Base-by-base conservation (phyloP, 1,140 invertebrate species). In the Batillaria attramentaria region DNA sequence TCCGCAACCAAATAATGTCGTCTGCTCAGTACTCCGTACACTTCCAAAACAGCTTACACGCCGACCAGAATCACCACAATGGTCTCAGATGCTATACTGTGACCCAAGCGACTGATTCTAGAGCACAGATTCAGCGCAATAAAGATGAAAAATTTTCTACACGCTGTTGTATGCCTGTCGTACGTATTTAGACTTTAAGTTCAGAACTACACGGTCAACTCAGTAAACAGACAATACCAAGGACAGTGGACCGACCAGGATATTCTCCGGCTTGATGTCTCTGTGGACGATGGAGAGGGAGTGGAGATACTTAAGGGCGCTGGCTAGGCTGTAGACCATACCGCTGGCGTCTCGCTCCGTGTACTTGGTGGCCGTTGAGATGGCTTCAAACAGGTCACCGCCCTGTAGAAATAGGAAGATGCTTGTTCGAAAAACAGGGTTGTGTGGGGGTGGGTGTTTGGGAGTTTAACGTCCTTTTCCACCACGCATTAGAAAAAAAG, bases 201-300 rank as follows among this genome's bases (percentile, higher is more conserved):
- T 62, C 57, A 62, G 2, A 13, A 13, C 24, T 50, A 13, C 13
- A 24, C 46, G 10, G 46, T 50, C 46, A 50, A 13, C 13, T 50
- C 24, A 50, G 24, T 50, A 50, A 50, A 24, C 46, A 50, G 46
- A 50, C 46, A 50, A 13, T 24, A n/a, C n/a, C n/a, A n/a, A n/a
- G n/a, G n/a, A n/a, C n/a, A n/a, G n/a, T n/a, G 75, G 28, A 82
- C 84, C 81, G 77, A 92, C 88, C 83, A 92, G 80, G 46, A 92
- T 84, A 80, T 92, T 92, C 81, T 92, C 92, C 13, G 91, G 90
- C 77, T 92, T 92, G 31, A 92, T 84, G 81, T 92, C 92, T 60
- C 92, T 81, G 81, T 92, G 92, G 5, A 92, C 90, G 60, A 92
- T 91, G 68, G 86, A 77, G 31, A 88, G 76, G 18, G 84, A 84